phyloP scores from a whole-genome alignment of 2,797 vertebrate species.

The Pogoniulus pusillus region DNA sequence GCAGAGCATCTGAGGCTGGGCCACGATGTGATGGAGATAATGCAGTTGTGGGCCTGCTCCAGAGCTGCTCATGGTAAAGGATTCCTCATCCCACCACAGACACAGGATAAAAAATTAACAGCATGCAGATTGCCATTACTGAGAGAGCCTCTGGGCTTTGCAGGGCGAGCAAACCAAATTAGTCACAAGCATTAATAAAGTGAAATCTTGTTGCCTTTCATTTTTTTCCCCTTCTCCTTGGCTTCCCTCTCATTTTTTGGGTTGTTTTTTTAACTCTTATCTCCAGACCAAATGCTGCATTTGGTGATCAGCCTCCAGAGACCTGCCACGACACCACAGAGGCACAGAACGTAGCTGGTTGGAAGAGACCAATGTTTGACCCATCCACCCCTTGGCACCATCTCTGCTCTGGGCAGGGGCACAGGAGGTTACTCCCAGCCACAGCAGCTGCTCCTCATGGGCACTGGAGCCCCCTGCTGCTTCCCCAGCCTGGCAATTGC shows the following conservation, averaged over 20 bases:
- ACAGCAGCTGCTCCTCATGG: neutral
- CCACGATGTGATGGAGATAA: neutral
- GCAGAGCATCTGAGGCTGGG: neutral
- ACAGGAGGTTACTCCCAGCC: neutral
- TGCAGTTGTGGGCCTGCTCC: slow-evolving; percentile 21
- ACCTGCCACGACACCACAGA: neutral
- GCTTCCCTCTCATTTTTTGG: no score
- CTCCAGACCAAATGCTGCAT: neutral
- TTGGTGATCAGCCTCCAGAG: neutral
- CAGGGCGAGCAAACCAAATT: neutral
- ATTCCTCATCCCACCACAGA: slow-evolving; percentile 26
- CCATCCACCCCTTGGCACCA: accelerated
- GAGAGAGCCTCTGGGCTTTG: neutral
- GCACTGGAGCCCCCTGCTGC: neutral
- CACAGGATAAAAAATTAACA: slow-evolving; percentile 52
- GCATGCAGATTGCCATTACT: slow-evolving; percentile 14
- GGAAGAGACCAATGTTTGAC: no score
- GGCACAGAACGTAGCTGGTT: no score
- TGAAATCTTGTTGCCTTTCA: neutral
- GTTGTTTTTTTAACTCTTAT: neutral
- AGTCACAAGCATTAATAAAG: neutral
- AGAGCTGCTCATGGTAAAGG: slow-evolving; percentile 1
- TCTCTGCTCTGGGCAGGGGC: neutral
- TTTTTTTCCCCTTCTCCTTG: no score
- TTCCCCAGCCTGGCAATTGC: accelerated